Percentiles rank a stretch among this genome's conserved stretches.
Evolutionary conservation across 2,797 vertebrate genomes (phyloP).

Genomic region (Pipistrellus nathusii): DNA sequence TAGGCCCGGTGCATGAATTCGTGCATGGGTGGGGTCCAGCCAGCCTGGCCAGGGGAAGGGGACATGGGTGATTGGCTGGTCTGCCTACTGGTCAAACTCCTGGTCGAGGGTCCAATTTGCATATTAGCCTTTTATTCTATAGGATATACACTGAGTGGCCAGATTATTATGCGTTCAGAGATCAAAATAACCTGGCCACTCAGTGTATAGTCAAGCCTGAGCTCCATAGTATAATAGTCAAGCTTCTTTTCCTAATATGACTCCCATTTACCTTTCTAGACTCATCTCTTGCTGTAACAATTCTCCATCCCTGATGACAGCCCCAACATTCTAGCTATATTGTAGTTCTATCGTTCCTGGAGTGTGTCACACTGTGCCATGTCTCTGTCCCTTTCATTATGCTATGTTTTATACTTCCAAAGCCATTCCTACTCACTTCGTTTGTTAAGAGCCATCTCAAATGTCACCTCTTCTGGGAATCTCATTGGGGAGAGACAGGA

Average conservation of each 20-base stretch:
- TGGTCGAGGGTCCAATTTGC: too few species aligned
- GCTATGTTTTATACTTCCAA: not conserved
- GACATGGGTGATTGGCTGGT: too few species aligned
- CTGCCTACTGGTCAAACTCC: too few species aligned
- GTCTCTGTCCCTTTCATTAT: not conserved
- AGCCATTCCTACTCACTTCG: not conserved
- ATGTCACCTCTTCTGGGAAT: not conserved
- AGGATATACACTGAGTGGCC: too few species aligned
- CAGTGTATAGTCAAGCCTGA: not conserved
- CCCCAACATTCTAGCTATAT: not conserved
- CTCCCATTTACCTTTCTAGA: not conserved
- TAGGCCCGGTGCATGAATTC: too few species aligned
- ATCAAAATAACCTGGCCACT: too few species aligned
- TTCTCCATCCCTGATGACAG: not conserved
- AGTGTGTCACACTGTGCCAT: not conserved
- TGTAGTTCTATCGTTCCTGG: not conserved
- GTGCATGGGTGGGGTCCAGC: too few species aligned
- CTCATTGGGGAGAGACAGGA: not conserved
- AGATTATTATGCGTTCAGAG: too few species aligned
- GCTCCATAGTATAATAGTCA: not conserved
- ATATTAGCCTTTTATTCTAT: too few species aligned
- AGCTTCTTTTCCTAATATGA: not conserved
- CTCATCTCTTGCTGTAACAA: not conserved
- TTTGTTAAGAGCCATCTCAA: not conserved
- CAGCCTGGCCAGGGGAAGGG: too few species aligned